Base-by-base conservation (phyloP, 2,797 vertebrate genomes). In the Etheostoma perlongum region DNA sequence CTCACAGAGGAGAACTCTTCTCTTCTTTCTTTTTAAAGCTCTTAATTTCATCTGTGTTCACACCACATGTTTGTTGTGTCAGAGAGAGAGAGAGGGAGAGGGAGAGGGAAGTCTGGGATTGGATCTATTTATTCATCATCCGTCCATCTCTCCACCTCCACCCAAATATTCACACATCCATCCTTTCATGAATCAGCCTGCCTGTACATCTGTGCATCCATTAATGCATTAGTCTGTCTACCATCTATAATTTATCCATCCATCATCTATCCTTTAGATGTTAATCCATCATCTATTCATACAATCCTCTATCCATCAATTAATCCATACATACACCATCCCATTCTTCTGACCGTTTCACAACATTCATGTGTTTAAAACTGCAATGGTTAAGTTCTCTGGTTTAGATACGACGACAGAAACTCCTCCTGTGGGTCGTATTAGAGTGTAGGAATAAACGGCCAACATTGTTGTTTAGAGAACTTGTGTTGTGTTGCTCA, bases 11-110 rank as follows among this genome's bases (percentile, higher is more conserved):
- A 59, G 33, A 63, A 5, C 14, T 48, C 49, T 68, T 73, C 33
- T 76, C 44, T 18, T 12, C 0, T 25, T 63, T 59, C 55, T 65
- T 59, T n/a, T 63, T 46, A 5, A 14, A n/a, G 16, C 12, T 48
- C 16, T 4, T 61, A 25, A 2, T n/a, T 73, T 40, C 64, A 14
- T 70, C 74, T 44, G 40, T 57, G 69, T 25, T 21, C 11, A 23
- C 6, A 14, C 52, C 66, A 63, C 23, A 51, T 57, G 33, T 76
- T 66, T 57, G 44, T 61, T 66, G n/a, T 14, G 48, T 48, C 23
- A 52, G 18, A 57, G 1, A 9, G 9, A 25, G 33, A 51, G 2
- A 4, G 42, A 60, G 27, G 36, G 19, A 16, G 36, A 12, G 27
- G 4, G 27, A 27, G 27, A 27, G 4, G 52, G 23, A 16, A 2